Evolutionary conservation across 2,888 invertebrate species (phyloP), one percentile per base, ranked within the genome.

Genomic region (Leucophora obtusa): DNA sequence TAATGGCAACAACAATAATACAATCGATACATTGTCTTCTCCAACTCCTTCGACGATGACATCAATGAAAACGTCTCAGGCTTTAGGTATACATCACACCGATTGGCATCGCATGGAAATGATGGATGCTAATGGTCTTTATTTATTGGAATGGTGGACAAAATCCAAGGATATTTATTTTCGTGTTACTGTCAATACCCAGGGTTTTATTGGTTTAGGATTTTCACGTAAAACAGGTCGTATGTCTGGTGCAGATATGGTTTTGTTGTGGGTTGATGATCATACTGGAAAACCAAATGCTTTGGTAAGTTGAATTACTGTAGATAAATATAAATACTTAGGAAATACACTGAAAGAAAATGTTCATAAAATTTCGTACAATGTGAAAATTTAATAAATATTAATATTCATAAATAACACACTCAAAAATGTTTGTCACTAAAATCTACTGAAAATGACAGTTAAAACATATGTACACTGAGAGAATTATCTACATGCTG

Each of bases 181-280:
- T 89, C 94, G 95, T 86, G 92, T 95, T 85, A 95, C 95, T 87
- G 96, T 94, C 84, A 93, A 93, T 89, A 96, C 96, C 58, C 93
- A 92, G 84, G 97, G 97, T 83, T 97, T 96, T 89, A 94, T 97
- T 82, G 96, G 95, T 35, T 93, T 97, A 85, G 97, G 97, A 60
- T 95, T 97, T 89, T 96, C 96, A 82, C 93, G 93, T 38, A 94
- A 93, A 86, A 94, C 95, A 73, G 92, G 92, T 0, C 93, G 93
- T 82, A 95, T 96, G 95, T 92, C 93, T 85, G 95, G 94, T 24
- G 94, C 96, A 33, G 97, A 97, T 92, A 93, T 97, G 91, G 94
- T 96, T 75, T 93, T 97, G 86, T 94, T 95, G 63, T 97, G 97
- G 97, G 95, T 97, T 77, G 95, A 96, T 90, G 94, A 95, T 86